Evolutionary conservation across 2,797 vertebrate genomes (phyloP).

Genomic region (Phrynocephalus vlangalii): DNA sequence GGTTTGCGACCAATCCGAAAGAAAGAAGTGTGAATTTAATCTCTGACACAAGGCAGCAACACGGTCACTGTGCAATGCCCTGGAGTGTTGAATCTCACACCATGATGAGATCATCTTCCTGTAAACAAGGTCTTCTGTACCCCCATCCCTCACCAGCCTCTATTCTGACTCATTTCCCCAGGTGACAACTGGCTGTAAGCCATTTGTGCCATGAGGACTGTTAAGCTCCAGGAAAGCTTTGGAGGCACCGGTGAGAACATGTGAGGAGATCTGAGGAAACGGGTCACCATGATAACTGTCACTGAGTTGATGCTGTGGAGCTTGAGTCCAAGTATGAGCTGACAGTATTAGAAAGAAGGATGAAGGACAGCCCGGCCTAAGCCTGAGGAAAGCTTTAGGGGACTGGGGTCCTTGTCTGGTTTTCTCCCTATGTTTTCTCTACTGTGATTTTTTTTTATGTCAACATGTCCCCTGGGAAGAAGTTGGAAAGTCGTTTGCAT

Average conservation of each 20-base stretch:
- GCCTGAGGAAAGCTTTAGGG: background rate
- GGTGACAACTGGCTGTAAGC: background rate
- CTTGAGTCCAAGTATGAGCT: background rate
- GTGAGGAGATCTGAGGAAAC: background rate
- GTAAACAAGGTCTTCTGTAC: background rate
- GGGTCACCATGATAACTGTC: background rate
- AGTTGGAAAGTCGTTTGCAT: conserved; percentile 1
- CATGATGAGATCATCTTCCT: background rate
- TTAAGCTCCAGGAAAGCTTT: background rate
- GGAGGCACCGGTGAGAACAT: background rate
- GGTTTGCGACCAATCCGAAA: background rate
- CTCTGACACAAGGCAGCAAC: background rate
- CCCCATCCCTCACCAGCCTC: background rate
- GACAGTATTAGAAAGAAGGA: background rate
- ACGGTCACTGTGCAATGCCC: background rate
- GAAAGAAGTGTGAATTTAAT: background rate
- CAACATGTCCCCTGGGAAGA: background rate
- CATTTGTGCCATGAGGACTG: background rate
- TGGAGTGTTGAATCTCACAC: background rate
- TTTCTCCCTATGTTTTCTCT: background rate
- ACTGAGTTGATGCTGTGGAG: background rate
- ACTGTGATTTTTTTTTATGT: conserved; percentile 5
- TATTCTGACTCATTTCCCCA: background rate
- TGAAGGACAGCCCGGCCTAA: background rate
- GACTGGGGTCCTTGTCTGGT: background rate